These are phyloP conservation scores for Tauraco hartlaubi DNA, from an alignment of 2,797 vertebrate genomes.

Conservation along the genomic window DNA sequence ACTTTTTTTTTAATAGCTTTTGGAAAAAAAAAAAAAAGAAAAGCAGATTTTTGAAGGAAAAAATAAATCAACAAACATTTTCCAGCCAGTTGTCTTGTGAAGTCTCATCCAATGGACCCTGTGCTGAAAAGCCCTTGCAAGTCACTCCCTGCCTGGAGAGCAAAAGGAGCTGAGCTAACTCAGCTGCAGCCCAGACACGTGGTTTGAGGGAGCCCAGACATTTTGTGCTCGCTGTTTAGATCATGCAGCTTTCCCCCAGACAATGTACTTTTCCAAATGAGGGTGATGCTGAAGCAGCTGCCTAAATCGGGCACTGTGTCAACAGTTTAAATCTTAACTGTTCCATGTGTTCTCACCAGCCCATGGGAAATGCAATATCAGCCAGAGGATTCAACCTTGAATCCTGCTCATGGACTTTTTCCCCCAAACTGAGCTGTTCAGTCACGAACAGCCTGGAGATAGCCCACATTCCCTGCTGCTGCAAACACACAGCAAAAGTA, in stretches of 20 bases:
- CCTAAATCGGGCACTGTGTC: background rate
- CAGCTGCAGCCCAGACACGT: background rate
- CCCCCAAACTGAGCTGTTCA: background rate
- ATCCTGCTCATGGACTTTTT: background rate
- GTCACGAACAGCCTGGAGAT: background rate
- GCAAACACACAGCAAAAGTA: background rate
- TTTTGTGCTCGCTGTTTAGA: background rate
- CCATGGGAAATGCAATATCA: background rate
- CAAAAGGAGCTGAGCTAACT: accelerated
- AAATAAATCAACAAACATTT: background rate
- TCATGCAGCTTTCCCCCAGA: background rate
- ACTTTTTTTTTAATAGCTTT: background rate
- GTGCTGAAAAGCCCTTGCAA: background rate
- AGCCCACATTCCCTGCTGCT: background rate
- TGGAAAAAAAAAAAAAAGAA: background rate
- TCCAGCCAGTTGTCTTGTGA: background rate
- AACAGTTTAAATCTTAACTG: conserved; percentile 6
- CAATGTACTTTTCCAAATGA: background rate
- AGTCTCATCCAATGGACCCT: background rate
- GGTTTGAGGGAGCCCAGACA: background rate
- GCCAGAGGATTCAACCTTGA: background rate
- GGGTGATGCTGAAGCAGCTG: conserved; percentile 19
- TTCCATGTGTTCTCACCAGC: background rate
- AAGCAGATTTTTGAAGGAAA: background rate
- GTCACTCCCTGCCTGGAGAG: background rate